Evolutionary conservation across 2,888 invertebrate species (phyloP), one percentile per base, ranked within the genome.

Genomic region (Tinea semifulvella): DNA sequence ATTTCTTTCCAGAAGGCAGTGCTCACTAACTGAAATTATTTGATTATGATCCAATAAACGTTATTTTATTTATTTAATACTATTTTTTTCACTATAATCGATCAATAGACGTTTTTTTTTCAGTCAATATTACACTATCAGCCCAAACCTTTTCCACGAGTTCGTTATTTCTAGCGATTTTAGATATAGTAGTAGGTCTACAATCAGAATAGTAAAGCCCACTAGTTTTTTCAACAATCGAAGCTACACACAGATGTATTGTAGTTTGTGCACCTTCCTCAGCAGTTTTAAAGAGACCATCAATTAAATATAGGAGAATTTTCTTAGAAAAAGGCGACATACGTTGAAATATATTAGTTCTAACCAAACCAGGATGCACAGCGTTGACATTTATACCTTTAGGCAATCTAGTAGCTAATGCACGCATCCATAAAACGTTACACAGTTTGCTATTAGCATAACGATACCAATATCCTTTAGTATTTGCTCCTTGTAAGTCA

Each of bases 151-250:
- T 86, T 50, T 87, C 87, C 2, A 89, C 89, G 44, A 88, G 83
- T 0, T 85, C 84, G 51, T 84, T 81, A 57, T 91, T 85, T 49
- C 80, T 73, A 1, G 86, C 87, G 3, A 79, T 74, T 0, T 70
- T 60, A 3, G 82, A 81, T 18, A 88, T 62, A 0, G 65, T 58
- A 13, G 65, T 61, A 57, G 86, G 85, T 67, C 84, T 84, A 59
- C 92, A 94, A 53, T 94, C 92, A 58, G 85, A 75, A 53, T 86
- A 94, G 60, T 93, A 94, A 61, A 88, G 87, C 14, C 93, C 93
- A n/a, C 81, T 81, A 0, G 87, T 79, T 35, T 82, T 82, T 31
- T 83, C 83, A 1, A 92, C 68, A 52, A 91, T 89, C 31, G 91
- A 88, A 1, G 90, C 84, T 1, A 90, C 88, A 8, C 91, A 88